Evolutionary conservation across 2,888 invertebrate species (phyloP).

Genomic region (Pilophorus perplexus): DNA sequence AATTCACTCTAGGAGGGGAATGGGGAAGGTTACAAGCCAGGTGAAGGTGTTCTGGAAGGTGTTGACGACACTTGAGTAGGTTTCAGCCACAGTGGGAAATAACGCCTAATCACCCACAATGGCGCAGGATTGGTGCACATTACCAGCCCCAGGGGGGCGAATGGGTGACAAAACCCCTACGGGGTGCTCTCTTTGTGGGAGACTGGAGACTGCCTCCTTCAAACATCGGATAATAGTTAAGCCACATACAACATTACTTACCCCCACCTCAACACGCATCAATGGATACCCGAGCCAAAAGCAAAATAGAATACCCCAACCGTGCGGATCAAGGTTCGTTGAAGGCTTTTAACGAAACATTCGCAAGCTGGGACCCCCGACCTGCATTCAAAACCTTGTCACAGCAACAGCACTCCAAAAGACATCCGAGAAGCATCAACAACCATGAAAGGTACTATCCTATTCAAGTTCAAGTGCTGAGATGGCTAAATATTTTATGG

Average conservation of each 20-base stretch:
- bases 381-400: constrained; percentile 4
- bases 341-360: constrained; percentile 1
- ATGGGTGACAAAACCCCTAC: constrained; percentile 3
- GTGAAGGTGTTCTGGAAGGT: constrained; percentile 33
- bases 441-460: too few species aligned
- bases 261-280: neutral
- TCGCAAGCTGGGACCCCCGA: constrained; percentile 9
- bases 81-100: constrained; percentile 15
- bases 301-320: constrained; percentile 16
- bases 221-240: constrained; percentile 25
- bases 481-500: too few species aligned
- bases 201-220: neutral
- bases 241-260: constrained; percentile 21
- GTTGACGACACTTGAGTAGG: constrained; percentile 36
- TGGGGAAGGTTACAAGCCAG: too few species aligned
- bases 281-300: constrained; percentile 6
- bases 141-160: constrained; percentile 28
- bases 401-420: neutral
- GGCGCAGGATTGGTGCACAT: constrained; percentile 31
- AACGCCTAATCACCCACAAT: constrained; percentile 32
- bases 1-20: too few species aligned
- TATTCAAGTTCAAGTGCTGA: too few species aligned
- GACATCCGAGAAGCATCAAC: too few species aligned
- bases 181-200: neutral
- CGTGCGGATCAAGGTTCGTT: neutral